phyloP scores from a whole-genome alignment of 2,797 vertebrate species.

The Chanos chanos region DNA sequence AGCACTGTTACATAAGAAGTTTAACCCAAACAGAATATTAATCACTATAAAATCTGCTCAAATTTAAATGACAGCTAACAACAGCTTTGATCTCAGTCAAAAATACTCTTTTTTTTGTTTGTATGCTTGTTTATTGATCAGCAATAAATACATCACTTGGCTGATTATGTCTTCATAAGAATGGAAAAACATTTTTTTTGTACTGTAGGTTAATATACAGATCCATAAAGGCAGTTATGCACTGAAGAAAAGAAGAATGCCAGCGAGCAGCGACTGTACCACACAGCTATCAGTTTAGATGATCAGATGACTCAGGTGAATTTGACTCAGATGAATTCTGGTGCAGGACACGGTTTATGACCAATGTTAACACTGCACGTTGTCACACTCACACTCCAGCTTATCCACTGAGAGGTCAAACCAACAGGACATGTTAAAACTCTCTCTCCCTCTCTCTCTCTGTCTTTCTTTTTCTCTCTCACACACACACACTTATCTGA shows the following conservation, averaged over 20 bases:
- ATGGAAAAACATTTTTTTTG: background rate
- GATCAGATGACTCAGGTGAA: no score
- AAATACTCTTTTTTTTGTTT: no score
- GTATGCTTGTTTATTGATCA: background rate
- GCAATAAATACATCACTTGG: constrained; percentile 3
- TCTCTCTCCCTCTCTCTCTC: constrained; percentile 14
- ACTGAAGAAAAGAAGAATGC: background rate
- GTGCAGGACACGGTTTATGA: background rate
- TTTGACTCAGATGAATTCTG: background rate
- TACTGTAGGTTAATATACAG: background rate
- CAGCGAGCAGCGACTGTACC: no score
- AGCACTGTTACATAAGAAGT: no score
- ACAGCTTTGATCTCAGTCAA: background rate
- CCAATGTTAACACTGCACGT: background rate
- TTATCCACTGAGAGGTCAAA: constrained; percentile 32
- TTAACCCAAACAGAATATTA: no score
- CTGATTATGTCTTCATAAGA: background rate
- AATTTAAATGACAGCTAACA: background rate
- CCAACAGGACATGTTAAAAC: constrained; percentile 22
- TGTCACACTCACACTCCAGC: background rate
- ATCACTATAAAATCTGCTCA: background rate
- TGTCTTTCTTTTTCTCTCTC: constrained; percentile 40
- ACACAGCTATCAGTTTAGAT: no score
- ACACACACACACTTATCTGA: constrained; percentile 46
- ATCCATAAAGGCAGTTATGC: background rate